Conservation (phyloP, 1,140 invertebrate genomes). For the Drosophila malerkotliana region DNA sequence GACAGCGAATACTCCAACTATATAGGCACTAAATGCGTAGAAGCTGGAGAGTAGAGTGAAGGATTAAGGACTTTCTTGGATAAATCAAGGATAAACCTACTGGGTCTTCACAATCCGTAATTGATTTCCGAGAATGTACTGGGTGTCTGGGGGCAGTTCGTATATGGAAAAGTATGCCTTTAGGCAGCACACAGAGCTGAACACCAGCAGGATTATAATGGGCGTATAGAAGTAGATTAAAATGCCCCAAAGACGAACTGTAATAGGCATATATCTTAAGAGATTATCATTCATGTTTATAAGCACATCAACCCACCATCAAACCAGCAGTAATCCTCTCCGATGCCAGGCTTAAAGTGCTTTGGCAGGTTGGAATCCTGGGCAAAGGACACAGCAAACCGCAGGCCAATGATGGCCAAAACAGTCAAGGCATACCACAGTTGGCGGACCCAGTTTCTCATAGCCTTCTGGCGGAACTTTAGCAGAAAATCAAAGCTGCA, state of each 20-base stretch:
- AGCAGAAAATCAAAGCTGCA: constrained; percentile 91
- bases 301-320: constrained; percentile 74
- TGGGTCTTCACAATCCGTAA: constrained; percentile 70
- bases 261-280: neutral
- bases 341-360: constrained; percentile 85
- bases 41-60: constrained; percentile 41
- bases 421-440: constrained; percentile 87
- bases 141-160: constrained; percentile 56
- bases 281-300: too few species aligned
- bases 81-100: constrained; percentile 31
- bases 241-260: constrained; percentile 79
- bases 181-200: constrained; percentile 62
- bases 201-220: constrained; percentile 55
- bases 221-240: constrained; percentile 72
- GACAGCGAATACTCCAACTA: constrained; percentile 64
- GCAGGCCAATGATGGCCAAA: constrained; percentile 87
- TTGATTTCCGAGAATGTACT: constrained; percentile 61
- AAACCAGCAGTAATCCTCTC: constrained; percentile 86
- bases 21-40: constrained; percentile 65
- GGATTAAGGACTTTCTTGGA: neutral
- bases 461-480: constrained; percentile 86
- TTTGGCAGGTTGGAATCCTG: constrained; percentile 85
- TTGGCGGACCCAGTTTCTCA: constrained; percentile 83
- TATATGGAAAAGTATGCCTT: constrained; percentile 68
- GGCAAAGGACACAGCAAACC: constrained; percentile 83